phyloP scores from a whole-genome alignment of 1,140 invertebrate species.

The Drosophila fuyamai region DNA sequence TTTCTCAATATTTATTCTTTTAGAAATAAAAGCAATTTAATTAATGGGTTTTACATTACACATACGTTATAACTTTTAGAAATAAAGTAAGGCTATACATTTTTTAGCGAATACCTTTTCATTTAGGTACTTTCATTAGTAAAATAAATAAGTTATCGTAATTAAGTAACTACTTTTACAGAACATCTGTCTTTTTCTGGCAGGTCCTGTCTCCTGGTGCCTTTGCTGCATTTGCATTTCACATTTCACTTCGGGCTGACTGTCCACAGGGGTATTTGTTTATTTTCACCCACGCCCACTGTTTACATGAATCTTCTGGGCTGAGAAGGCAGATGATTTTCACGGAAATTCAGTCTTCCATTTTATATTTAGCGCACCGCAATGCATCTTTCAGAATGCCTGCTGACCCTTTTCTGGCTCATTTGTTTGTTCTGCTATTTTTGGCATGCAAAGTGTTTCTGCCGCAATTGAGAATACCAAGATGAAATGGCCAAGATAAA shows the following conservation, averaged over 20 bases:
- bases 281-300: constrained; percentile 61
- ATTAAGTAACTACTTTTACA: too few species aligned
- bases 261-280: constrained; percentile 41
- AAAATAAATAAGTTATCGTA: too few species aligned
- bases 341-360: constrained; percentile 56
- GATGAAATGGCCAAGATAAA: constrained; percentile 54
- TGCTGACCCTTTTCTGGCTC: constrained; percentile 68
- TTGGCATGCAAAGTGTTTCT: constrained; percentile 56
- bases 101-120: too few species aligned
- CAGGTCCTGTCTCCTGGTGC: constrained; percentile 48
- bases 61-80: too few species aligned
- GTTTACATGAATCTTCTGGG: constrained; percentile 31
- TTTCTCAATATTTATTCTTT: too few species aligned
- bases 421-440: constrained; percentile 64
- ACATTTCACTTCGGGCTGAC: constrained; percentile 28
- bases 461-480: constrained; percentile 29
- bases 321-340: constrained; percentile 39
- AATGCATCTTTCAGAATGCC: constrained; percentile 58
- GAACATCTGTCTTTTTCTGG: constrained; percentile 16
- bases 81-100: too few species aligned
- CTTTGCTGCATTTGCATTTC: constrained; percentile 54
- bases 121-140: too few species aligned
- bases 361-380: constrained; percentile 53
- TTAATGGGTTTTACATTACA: too few species aligned
- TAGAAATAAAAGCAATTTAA: too few species aligned